A percentile compares a stretch with the other conserved stretches of the same genome.
Conservation (phyloP, 2,797 vertebrate species). For the Chiloscyllium punctatum region DNA sequence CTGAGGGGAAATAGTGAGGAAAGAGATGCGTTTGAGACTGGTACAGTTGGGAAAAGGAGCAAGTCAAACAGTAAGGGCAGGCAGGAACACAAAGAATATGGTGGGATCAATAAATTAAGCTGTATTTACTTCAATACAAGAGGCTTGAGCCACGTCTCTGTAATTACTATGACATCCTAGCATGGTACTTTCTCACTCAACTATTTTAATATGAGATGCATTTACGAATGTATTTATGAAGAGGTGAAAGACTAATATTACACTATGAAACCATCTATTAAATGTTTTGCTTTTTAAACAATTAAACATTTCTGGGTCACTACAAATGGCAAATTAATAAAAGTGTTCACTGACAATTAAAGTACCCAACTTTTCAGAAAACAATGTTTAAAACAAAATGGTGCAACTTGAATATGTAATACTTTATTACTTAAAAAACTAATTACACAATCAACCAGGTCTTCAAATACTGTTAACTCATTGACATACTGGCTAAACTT, state of each 20-base stretch:
- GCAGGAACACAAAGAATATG: no score
- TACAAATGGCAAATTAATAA: background rate
- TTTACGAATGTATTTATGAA: background rate
- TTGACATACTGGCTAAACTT: conserved; percentile 39
- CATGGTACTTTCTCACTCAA: background rate
- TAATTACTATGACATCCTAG: background rate
- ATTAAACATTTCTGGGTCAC: background rate
- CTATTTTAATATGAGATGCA: background rate
- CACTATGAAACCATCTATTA: background rate
- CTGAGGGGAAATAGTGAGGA: no score
- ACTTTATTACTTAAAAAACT: conserved; percentile 26
- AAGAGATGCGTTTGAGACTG: no score
- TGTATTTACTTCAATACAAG: no score
- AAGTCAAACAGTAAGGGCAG: no score
- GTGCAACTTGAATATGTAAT: background rate
- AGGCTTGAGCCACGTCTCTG: no score
- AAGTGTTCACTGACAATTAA: background rate
- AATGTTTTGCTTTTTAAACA: background rate
- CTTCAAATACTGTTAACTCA: conserved; percentile 37
- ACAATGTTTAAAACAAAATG: background rate
- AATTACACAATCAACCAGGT: conserved; percentile 37
- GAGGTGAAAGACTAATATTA: background rate
- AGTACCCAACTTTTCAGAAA: background rate
- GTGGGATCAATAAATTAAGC: no score
- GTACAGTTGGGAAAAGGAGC: no score